Base-by-base conservation (phyloP, 2,113 vertebrate genomes). In the Scortum barcoo region DNA sequence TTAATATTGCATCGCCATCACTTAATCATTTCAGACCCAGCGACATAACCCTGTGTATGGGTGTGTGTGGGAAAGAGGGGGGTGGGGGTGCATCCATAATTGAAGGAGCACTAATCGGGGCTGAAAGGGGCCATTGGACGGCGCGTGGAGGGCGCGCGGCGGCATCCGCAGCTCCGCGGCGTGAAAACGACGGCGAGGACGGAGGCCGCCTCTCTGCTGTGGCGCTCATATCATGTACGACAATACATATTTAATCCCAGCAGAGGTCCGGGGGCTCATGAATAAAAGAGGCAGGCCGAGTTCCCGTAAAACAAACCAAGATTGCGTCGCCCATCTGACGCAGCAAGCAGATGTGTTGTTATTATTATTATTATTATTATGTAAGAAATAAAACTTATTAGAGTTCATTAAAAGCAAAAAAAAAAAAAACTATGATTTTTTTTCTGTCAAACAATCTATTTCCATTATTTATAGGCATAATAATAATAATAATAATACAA, bases 71-170 rank as follows among this genome's bases (percentile, higher is more conserved):
- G n/a, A n/a, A n/a, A n/a, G n/a, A n/a, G n/a, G n/a, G n/a, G n/a
- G n/a, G n/a, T n/a, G n/a, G n/a, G n/a, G n/a, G n/a, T n/a, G 46
- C 95, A 96, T 97, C 95, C 93, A 97, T 97, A 96, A 96, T 97
- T 97, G 94, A 97, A 95, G 87, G 91, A 26, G 85, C 81, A 88
- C 93, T 96, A 94, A 95, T 94, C 94, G 96, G 86, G 60, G 57
- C 72, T 80, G 91, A 91, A 91, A 89, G 81, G 84, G 76, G 72
- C 74, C 88, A 85, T 62, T 56, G 76, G 78, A n/a, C 36, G 38
- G 72, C 78, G 78, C 5, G 72, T 19, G 8, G 40, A 53, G 48
- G 66, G 50, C 24, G 24, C 83, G 3, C 78, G 3, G n/a, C n/a
- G n/a, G n/a, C n/a, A 7, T 50, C 26, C 17, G 65, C 73, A 36